These are phyloP conservation scores for Calliopum simillimum DNA, from an alignment of 2,888 invertebrate species.

Conservation along the genomic window DNA sequence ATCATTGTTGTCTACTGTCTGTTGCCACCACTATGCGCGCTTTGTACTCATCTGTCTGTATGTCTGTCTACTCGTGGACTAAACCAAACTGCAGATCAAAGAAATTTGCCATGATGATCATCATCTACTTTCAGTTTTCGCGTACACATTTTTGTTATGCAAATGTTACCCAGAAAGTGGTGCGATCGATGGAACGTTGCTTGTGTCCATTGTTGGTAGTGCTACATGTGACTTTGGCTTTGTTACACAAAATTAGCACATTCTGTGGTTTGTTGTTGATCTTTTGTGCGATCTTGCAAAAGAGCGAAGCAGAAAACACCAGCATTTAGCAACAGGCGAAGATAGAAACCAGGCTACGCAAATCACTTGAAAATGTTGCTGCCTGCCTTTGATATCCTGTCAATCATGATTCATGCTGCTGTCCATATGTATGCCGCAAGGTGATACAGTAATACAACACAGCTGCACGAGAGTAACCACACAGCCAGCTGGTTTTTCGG, in stretches of 20 bases:
- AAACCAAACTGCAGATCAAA: conserved; percentile 6
- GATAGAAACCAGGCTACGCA: conserved; percentile 5
- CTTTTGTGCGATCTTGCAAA: background rate
- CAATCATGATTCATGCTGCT: conserved; percentile 23
- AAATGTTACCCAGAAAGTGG: background rate
- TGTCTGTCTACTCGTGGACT: background rate
- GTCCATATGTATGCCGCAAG: conserved; percentile 1
- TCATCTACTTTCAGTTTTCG: conserved; percentile 29
- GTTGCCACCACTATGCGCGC: background rate
- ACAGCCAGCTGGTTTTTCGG: background rate
- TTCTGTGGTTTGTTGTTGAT: background rate
- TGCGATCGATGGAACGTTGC: background rate
- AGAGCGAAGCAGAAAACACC: background rate
- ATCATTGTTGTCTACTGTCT: conserved; percentile 3
- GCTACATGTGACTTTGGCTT: background rate
- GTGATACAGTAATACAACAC: background rate
- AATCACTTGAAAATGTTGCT: background rate
- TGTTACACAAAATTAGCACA: conserved; percentile 17
- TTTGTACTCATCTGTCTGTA: background rate
- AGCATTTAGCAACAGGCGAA: background rate
- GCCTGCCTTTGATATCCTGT: conserved; percentile 3
- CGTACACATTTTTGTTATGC: conserved; percentile 32
- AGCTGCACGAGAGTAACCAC: conserved; percentile 10
- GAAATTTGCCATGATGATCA: conserved; percentile 8
- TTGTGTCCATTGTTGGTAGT: background rate